phyloP scores from a whole-genome alignment of 1,140 invertebrate genomes.

The Sitobion miscanthi region DNA sequence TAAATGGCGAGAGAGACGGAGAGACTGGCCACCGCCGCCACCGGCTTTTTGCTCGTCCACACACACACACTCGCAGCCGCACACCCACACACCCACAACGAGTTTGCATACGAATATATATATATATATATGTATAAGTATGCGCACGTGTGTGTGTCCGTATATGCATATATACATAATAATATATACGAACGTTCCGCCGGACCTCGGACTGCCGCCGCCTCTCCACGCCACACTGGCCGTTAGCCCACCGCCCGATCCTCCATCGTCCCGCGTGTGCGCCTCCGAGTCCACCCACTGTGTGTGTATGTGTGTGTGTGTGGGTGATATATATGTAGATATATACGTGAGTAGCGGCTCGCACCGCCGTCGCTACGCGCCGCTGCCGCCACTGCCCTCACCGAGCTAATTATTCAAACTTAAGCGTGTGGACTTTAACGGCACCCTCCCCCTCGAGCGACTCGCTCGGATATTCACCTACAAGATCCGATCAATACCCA shows the following conservation, averaged over 20 bases:
- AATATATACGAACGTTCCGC: slow-evolving; percentile 25
- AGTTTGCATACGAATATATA: slow-evolving; percentile 3
- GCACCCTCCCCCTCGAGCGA: slow-evolving; percentile 36
- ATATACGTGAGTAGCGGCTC: background rate
- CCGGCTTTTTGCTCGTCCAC: slow-evolving; percentile 49
- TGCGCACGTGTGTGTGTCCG: background rate
- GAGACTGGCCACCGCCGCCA: slow-evolving; percentile 48
- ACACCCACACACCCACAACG: background rate
- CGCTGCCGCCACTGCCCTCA: slow-evolving; percentile 2
- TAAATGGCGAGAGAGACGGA: slow-evolving; percentile 54
- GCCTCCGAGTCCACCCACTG: background rate
- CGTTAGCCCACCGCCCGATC: background rate
- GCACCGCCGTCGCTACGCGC: background rate
- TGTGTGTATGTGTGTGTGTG: background rate
- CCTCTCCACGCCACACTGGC: background rate
- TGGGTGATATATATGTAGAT: background rate
- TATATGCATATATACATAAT: slow-evolving; percentile 39
- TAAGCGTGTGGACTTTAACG: slow-evolving; percentile 56
- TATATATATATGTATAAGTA: background rate
- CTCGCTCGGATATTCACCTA: slow-evolving; percentile 52
- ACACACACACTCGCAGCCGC: background rate
- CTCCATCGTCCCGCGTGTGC: background rate
- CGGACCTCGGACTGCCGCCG: slow-evolving; percentile 40
- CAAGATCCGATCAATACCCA: slow-evolving; percentile 56
- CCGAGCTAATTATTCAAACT: slow-evolving; percentile 56